A percentile compares a stretch with the other conserved stretches of the same genome.
phyloP scores from a whole-genome alignment of 2,797 vertebrate genomes.

The Falco berigora region DNA sequence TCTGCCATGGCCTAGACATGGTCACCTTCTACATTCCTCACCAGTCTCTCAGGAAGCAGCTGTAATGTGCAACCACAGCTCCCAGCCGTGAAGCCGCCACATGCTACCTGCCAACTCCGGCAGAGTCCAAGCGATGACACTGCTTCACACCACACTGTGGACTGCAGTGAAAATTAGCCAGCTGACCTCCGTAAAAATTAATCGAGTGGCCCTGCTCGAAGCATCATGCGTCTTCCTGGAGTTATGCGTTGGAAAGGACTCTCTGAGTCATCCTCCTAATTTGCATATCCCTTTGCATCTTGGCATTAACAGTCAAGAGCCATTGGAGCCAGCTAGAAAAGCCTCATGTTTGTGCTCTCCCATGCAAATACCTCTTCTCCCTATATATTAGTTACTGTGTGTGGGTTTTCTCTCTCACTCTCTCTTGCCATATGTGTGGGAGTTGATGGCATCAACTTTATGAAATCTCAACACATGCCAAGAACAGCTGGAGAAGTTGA shows the following conservation, averaged over 20 bases:
- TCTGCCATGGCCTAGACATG: not conserved
- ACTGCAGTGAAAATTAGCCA: not conserved
- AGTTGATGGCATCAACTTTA: slow-evolving; percentile 75
- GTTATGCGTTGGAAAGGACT: not conserved
- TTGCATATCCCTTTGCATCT: slow-evolving; percentile 36
- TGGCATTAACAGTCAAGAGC: not conserved
- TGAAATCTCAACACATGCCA: slow-evolving; percentile 74
- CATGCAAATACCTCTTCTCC: slow-evolving; percentile 39
- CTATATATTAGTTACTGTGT: slow-evolving; percentile 61
- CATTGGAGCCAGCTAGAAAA: not conserved
- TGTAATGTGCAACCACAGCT: not conserved
- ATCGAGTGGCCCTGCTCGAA: not conserved
- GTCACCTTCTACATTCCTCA: not conserved
- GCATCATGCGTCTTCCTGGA: not conserved
- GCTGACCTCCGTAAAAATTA: not conserved
- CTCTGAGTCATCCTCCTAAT: not conserved
- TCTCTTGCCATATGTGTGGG: slow-evolving; percentile 71
- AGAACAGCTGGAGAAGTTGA: slow-evolving; percentile 78
- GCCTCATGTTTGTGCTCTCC: slow-evolving; percentile 45
- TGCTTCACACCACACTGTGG: not conserved
- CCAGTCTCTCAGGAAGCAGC: not conserved
- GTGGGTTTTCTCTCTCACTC: slow-evolving; percentile 59
- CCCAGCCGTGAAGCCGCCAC: not conserved
- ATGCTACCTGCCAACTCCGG: not conserved
- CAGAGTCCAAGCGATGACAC: not conserved